Conservation (phyloP, 2,113 vertebrate genomes). For the Lutjanus erythropterus region DNA sequence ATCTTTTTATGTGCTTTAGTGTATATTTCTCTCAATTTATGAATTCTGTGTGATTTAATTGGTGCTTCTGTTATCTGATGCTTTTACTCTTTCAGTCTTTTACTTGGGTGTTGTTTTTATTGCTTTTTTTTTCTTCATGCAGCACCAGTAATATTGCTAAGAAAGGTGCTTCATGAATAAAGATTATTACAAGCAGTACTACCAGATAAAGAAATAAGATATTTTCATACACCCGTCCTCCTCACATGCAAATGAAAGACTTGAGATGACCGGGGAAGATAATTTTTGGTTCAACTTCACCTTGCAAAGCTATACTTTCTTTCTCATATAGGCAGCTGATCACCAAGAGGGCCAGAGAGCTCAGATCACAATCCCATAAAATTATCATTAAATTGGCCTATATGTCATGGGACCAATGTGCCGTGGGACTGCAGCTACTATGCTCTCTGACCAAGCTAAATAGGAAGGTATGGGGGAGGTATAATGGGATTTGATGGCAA, state of each 20-base stretch:
- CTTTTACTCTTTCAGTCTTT: background rate
- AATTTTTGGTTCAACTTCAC: background rate
- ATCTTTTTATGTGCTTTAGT: background rate
- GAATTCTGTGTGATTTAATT: background rate
- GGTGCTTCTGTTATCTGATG: background rate
- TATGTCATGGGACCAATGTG: conserved; percentile 49
- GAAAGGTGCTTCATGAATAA: background rate
- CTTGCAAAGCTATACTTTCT: background rate
- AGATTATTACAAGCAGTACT: no score
- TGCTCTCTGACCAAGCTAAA: conserved; percentile 23
- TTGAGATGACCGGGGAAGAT: background rate
- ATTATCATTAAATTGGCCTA: conserved; percentile 45
- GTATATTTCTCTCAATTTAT: background rate
- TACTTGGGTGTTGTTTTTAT: background rate
- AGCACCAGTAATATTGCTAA: background rate
- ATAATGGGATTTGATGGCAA: background rate
- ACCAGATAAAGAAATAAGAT: background rate
- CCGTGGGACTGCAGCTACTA: conserved; percentile 21
- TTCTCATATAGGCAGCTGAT: conserved; percentile 17
- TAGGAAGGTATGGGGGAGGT: conserved; percentile 7
- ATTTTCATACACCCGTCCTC: background rate
- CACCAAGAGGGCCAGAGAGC: conserved; percentile 15
- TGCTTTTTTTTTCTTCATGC: background rate
- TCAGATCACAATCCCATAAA: conserved; percentile 41
- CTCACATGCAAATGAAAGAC: background rate